Percentiles rank a stretch among this genome's conserved stretches.
These are phyloP conservation scores for Ophion slaviceki DNA, from an alignment of 2,888 invertebrate species.

Conservation along the genomic window DNA sequence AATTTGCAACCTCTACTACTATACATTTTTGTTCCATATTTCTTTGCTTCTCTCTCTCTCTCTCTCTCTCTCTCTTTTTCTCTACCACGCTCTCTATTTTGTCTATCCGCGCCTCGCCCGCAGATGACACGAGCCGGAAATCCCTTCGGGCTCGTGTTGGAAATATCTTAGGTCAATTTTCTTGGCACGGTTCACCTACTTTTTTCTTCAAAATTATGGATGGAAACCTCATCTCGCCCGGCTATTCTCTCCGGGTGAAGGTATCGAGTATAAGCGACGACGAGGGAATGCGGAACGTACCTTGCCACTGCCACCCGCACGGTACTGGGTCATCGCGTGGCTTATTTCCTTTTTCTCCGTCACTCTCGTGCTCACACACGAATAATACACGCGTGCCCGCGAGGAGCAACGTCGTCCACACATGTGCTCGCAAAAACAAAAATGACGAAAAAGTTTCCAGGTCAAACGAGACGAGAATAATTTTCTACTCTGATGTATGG, in stretches of 20 bases:
- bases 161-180: background rate
- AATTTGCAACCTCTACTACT: constrained; percentile 46
- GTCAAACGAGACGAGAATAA: constrained; percentile 56
- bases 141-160: background rate
- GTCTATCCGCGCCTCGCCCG: background rate
- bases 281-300: constrained; percentile 31
- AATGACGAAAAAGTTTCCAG: constrained; percentile 39
- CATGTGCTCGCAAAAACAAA: constrained; percentile 18
- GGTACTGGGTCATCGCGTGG: constrained; percentile 37
- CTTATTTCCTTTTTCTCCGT: constrained; percentile 16
- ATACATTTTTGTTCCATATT: constrained; percentile 19
- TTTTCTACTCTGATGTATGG: background rate
- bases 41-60: constrained; percentile 5
- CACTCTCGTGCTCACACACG: background rate
- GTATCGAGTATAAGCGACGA: constrained; percentile 32
- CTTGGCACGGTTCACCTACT: constrained; percentile 24
- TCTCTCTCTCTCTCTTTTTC: background rate
- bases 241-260: constrained; percentile 14
- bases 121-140: background rate
- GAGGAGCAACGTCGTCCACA: constrained; percentile 17
- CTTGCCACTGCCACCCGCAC: background rate
- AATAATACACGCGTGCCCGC: constrained; percentile 11
- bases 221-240: constrained; percentile 13
- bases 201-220: constrained; percentile 58
- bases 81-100: background rate